A percentile compares a stretch with the other conserved stretches of the same genome.
Conservation (phyloP, 2,113 vertebrate genomes). For the Brienomyrus brachyistius region DNA sequence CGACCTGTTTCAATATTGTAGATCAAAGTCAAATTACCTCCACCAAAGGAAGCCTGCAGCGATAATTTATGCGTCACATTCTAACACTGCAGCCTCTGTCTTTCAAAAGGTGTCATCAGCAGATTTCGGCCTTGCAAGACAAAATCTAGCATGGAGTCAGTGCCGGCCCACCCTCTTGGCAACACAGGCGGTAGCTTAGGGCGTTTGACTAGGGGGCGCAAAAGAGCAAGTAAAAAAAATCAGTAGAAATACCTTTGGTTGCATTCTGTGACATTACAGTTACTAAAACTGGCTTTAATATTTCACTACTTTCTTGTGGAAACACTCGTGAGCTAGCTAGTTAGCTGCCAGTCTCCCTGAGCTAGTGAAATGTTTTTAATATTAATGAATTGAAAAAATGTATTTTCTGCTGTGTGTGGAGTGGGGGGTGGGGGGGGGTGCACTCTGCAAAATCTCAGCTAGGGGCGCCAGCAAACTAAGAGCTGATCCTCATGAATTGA, state of each 20-base stretch:
- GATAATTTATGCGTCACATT: not conserved
- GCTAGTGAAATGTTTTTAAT: not conserved
- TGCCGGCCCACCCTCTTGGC: not conserved
- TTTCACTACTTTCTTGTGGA: not conserved
- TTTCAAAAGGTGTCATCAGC: constrained; percentile 1
- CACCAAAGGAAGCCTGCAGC: constrained; percentile 10
- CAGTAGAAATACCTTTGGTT: not conserved
- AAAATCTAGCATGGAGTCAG: not conserved
- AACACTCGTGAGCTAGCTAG: not conserved
- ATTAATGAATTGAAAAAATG: not conserved
- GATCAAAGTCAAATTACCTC: constrained; percentile 8
- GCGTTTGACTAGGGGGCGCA: not conserved
- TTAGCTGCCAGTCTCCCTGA: not conserved
- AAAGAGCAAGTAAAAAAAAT: not conserved
- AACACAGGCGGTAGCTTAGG: not conserved
- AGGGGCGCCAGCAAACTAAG: no score
- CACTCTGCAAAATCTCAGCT: not conserved
- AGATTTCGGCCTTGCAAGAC: not conserved
- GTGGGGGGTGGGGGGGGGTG: not conserved
- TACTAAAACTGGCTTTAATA: not conserved
- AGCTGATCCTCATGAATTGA: not conserved
- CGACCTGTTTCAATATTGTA: not conserved
- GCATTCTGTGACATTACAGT: not conserved
- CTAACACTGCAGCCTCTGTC: not conserved
- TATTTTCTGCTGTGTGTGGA: not conserved